Evolutionary conservation across 2,888 invertebrate genomes (phyloP), one percentile per base, ranked within the genome.

Genomic region (Heliconius cydno): DNA sequence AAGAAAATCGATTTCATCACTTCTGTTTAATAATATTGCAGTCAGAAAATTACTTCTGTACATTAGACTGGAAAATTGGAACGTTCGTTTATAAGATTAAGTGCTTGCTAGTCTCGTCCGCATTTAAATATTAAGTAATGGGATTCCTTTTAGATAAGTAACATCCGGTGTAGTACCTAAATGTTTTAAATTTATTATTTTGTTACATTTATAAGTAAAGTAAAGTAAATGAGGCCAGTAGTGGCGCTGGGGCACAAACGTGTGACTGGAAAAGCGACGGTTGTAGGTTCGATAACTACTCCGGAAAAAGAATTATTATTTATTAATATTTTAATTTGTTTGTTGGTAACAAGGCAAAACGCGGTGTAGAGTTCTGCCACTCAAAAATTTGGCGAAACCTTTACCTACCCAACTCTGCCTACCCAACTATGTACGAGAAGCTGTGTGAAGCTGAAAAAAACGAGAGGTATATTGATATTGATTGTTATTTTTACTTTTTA

Each of bases 81-180:
- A 46, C 70, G 70, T 70, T 70, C 70, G 70, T 46, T 70, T 70
- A 70, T 70, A 70, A 70, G 41, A 70, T 46, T 70, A 70, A 70
- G 41, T 25, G 41, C 41, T 70, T 41, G 70, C 70, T 70, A 41
- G 19, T 70, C 46, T 41, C 41, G 25, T 70, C 70, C 70, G 70
- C 70, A 70, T 70, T 70, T 46, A 70, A 70, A 70, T 70, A 70
- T 70, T 70, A 70, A 70, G 70, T 70, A 70, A 70, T 70, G 41
- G 41, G 70, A 70, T 70, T 70, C 70, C 41, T 70, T 70, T 70
- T 70, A 70, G 70, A 70, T 70, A 70, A 70, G 70, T 70, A 70
- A 70, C 70, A 70, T 70, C 41, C 70, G 41, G 19, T 46, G 25
- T 30, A 73, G 73, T n/a, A 52, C 22, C 19, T 52, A 57, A 57